Evolutionary conservation across 2,113 vertebrate genomes (phyloP), one percentile per base, ranked within the genome.

Genomic region (Gadus macrocephalus): DNA sequence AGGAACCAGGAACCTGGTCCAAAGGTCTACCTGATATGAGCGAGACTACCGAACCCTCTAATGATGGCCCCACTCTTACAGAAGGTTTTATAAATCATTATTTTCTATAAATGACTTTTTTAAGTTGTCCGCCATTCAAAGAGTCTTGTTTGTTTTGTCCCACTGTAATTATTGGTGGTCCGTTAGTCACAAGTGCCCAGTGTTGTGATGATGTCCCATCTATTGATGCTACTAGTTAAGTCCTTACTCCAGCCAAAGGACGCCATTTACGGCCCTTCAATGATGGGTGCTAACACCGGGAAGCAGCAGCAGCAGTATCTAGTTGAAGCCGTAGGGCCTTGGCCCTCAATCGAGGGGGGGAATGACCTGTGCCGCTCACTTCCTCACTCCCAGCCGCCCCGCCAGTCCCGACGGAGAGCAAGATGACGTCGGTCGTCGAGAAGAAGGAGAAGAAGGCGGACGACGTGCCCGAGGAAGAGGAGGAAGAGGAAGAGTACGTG

Each of bases 371-470:
- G 22, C 31, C 9, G 7, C 22, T 16, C 35, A 15, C 64, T 75
- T 49, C 35, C 22, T 28, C 38, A 17, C 62, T 59, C 19, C 56
- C 11, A 70, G 67, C 72, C 27, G 22, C 77, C 67, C 64, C 72
- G 73, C 49, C 69, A 20, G 49, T 73, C 65, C 86, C 66, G n/a
- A 20, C 86, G 71, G 91, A 92, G 75, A 78, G 53, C 77, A 98
- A 95, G 76, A 91, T 95, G 88, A 87, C 92, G 42, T 71, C 92
- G 60, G 86, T 89, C 61, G 95, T 89, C 61, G 95, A 96, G 76
- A 97, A 96, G 82, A 96, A 94, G 89, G 98, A 98, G 69, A 98
- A 99, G 85, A 98, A 98, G 91, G 91, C 96, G 67, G 96, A 98
- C 9, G 95, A 98, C 61, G 95, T 96, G 60, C 86, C 94, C 15